A percentile compares a stretch with the other conserved stretches of the same genome.
These are phyloP conservation scores for Drosophila hydei DNA, from an alignment of 1,140 invertebrate genomes.

Conservation along the genomic window DNA sequence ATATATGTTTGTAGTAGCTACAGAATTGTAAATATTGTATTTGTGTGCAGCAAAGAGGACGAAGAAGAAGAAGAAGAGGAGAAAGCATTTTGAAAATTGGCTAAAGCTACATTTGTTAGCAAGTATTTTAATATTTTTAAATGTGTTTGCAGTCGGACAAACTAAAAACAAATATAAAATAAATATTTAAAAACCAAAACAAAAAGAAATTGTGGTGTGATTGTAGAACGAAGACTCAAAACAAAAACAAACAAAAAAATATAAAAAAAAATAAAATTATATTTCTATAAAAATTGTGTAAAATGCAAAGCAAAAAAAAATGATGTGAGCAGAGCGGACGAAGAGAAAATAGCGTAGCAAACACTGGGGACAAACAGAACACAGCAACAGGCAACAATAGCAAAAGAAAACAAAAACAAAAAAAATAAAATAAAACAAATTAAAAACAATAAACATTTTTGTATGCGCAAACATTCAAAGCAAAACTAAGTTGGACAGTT, in stretches of 20 bases:
- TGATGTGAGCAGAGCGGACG: conserved; percentile 18
- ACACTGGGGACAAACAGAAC: conserved; percentile 54
- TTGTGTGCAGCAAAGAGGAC: conserved; percentile 42
- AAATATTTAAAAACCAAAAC: conserved; percentile 21
- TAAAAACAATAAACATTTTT: conserved; percentile 41
- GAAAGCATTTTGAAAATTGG: conserved; percentile 45
- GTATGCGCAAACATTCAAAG: conserved; percentile 46
- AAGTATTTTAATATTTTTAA: conserved; percentile 74
- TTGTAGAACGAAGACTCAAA: conserved; percentile 70
- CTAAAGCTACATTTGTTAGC: conserved; percentile 27
- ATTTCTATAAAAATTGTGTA: conserved; percentile 68
- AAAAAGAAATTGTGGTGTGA: conserved; percentile 56
- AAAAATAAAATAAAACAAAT: conserved; percentile 17
- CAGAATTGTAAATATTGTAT: conserved; percentile 73
- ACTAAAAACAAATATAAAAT: conserved; percentile 13
- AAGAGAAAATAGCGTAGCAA: conserved; percentile 59
- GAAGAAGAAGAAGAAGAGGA: not conserved
- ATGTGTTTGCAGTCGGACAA: conserved; percentile 12
- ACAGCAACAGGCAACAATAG: conserved; percentile 61
- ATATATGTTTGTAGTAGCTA: conserved; percentile 41
- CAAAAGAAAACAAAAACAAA: conserved; percentile 35
- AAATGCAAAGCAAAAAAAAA: conserved; percentile 26
- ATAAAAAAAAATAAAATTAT: conserved; percentile 56
- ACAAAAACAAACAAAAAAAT: conserved; percentile 23
- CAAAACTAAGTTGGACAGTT: conserved; percentile 43